Evolutionary conservation across 2,797 vertebrate genomes (phyloP), one percentile per base, ranked within the genome.

Genomic region (Ceyx erithaca): DNA sequence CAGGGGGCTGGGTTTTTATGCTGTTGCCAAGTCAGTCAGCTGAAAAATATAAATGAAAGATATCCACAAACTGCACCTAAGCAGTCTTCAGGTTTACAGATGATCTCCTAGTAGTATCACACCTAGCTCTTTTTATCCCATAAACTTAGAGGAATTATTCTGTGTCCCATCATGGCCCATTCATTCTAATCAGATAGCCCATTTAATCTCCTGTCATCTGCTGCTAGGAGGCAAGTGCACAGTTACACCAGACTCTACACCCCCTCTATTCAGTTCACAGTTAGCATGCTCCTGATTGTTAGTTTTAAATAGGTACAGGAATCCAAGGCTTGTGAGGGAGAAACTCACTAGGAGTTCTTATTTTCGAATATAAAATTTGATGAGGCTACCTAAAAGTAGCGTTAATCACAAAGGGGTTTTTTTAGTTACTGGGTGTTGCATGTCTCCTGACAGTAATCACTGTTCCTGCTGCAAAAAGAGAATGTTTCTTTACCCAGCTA

Each of bases 401-500:
- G n/a, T 0, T n/a, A 64, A 33, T 61, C 4, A 5, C 51, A 45
- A 69, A 70, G 55, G 55, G 49, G 25, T 26, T 33, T 72, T 78
- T 58, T 76, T 40, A 88, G 80, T 58, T 76, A 26, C 18, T 55
- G 54, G 22, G 1, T 48, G 33, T 62, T 78, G n/a, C 19, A 1
- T 17, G 30, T 90, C 48, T 85, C 31, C 61, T 73, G 67, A 67
- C 55, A 63, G 33, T 33, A 35, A 61, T 73, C 1, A 0, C 68
- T 73, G 25, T 64, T 91, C 49, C 64, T 62, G 46, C 46, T 80
- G 48, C 52, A 12, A 23, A 80, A 84, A 77, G 62, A 43, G 87
- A 41, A 54, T 66, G 66, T 96, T 11, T 88, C 81, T 96, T 96
- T 88, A 93, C 87, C 66, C 91, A 89, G 94, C 96, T 97, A 96